Evolutionary conservation across 1,140 invertebrate genomes (phyloP).

Genomic region (Myzus persicae): DNA sequence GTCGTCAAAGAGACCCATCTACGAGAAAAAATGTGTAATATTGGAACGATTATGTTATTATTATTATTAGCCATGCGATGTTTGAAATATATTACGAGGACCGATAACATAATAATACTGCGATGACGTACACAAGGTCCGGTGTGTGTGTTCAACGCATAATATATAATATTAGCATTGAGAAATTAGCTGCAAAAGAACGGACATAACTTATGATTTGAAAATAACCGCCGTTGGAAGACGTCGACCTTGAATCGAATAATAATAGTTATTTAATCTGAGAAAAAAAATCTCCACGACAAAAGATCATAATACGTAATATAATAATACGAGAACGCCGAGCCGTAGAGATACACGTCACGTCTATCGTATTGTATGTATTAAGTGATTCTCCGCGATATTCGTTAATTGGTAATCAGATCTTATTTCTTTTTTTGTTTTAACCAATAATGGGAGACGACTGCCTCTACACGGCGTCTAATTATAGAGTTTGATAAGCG

Average conservation of each 20-base stretch:
- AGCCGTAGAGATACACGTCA: neutral
- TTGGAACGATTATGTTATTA: neutral
- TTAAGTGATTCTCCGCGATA: neutral
- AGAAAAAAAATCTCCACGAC: neutral
- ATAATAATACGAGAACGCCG: neutral
- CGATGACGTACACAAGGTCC: slow-evolving; percentile 43
- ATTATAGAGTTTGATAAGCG: neutral
- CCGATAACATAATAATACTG: neutral
- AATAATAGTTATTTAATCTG: slow-evolving; percentile 1
- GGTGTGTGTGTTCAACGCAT: slow-evolving; percentile 2
- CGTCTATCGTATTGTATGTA: neutral
- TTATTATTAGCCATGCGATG: neutral
- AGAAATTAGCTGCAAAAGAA: slow-evolving; percentile 15
- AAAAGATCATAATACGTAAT: neutral
- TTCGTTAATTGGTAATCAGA: neutral
- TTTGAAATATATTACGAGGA: slow-evolving; percentile 5
- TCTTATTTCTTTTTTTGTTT: neutral
- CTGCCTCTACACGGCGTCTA: neutral
- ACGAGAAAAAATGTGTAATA: neutral
- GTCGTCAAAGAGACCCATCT: neutral
- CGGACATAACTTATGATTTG: slow-evolving; percentile 13
- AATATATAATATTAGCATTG: slow-evolving; percentile 29
- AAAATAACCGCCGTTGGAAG: slow-evolving; percentile 27
- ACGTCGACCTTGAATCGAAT: slow-evolving; percentile 36
- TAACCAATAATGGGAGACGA: neutral